phyloP scores from a whole-genome alignment of 2,797 vertebrate species.

The Anolis apletophallus region DNA sequence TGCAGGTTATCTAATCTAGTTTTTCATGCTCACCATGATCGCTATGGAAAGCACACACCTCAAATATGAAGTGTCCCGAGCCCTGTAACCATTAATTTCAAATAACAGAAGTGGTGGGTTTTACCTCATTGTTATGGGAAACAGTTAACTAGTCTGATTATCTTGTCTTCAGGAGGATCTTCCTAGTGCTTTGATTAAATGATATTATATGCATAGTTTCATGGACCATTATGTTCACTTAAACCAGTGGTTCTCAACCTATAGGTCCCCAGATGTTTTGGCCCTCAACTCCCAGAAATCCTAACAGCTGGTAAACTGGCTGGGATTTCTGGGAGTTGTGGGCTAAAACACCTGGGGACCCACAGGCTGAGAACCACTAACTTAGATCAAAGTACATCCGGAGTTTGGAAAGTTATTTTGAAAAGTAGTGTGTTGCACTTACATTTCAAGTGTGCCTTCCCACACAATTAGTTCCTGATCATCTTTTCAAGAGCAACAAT shows the following conservation, averaged over 20 bases:
- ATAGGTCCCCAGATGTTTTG: too few relatives aligned
- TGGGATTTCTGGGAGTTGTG: too few relatives aligned
- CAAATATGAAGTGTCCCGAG: not conserved
- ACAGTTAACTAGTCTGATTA: constrained; percentile 9
- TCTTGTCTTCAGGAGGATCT: constrained; percentile 1
- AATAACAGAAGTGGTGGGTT: not conserved
- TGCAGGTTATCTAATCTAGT: not conserved
- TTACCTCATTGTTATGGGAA: not conserved
- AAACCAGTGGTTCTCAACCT: too few relatives aligned
- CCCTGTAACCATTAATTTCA: not conserved
- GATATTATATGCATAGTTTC: not conserved
- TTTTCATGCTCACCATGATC: not conserved
- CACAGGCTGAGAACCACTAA: too few relatives aligned
- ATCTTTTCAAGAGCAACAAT: not conserved
- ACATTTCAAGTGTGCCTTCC: not conserved
- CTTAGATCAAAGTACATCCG: not conserved
- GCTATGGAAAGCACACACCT: not conserved
- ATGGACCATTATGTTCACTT: constrained; percentile 34
- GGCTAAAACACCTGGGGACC: too few relatives aligned
- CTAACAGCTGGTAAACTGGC: too few relatives aligned
- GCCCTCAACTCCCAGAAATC: too few relatives aligned
- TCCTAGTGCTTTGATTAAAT: not conserved
- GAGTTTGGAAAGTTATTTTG: not conserved
- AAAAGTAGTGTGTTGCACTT: not conserved
- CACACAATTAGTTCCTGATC: not conserved